phyloP scores from a whole-genome alignment of 2,797 vertebrate genomes.

The Phoebastria nigripes region DNA sequence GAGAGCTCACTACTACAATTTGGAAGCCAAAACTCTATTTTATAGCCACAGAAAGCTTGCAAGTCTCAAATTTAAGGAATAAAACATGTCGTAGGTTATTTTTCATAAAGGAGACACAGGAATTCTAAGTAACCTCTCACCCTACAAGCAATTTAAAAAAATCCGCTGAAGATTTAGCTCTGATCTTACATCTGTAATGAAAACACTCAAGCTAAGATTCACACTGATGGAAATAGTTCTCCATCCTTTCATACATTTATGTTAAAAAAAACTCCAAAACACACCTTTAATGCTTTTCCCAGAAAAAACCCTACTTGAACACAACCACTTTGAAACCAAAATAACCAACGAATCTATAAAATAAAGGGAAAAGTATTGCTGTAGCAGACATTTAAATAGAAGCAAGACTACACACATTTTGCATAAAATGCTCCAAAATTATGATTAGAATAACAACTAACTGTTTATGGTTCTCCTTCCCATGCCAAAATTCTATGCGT shows the following conservation, averaged over 20 bases:
- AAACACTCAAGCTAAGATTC: background rate
- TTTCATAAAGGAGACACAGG: background rate
- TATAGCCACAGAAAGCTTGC: background rate
- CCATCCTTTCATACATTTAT: background rate
- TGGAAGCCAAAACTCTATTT: background rate
- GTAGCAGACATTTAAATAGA: background rate
- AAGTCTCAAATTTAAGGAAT: background rate
- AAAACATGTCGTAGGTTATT: background rate
- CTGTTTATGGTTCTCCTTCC: background rate
- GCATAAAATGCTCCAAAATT: background rate
- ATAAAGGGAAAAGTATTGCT: background rate
- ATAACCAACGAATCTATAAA: background rate
- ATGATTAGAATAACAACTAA: background rate
- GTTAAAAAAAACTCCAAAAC: background rate
- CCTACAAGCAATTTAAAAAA: background rate
- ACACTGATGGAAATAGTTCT: background rate
- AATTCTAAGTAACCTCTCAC: background rate
- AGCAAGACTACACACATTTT: background rate
- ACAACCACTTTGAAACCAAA: background rate
- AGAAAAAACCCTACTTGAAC: background rate
- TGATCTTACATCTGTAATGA: background rate
- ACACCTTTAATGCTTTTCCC: background rate
- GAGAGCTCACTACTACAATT: background rate
- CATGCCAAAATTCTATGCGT: background rate
- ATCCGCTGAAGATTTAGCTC: background rate